Evolutionary conservation across 2,113 vertebrate species (phyloP), one percentile per base, ranked within the genome.

Genomic region (Hippolais icterina): DNA sequence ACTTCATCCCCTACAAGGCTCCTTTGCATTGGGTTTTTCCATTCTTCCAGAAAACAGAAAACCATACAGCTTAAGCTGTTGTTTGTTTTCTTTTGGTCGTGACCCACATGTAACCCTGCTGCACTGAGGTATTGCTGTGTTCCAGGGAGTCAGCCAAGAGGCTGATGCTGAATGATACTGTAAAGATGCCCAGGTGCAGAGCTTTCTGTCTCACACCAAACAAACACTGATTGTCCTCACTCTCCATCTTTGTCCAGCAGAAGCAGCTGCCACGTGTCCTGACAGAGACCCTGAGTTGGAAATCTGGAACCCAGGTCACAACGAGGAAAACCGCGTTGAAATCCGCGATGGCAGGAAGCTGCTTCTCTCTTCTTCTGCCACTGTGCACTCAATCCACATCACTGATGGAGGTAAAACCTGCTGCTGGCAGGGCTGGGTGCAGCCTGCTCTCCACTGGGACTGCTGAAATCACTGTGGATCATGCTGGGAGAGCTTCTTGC

Each of bases 321-420:
- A 97, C 3, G 68, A 97, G 81, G 94, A 98, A 42, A 98, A 98
- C 65, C 97, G 2, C 0, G 95, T 99, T 27, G 97, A 97, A 49
- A 99, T 99, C 29, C 93, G 97, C 29, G 95, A 71, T 0, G 98
- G 98, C 91, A 98, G 93, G 75, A 98, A 97, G 54, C 96, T 99
- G 24, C 98, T 99, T 46, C 98, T 99, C 28, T 97, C 98, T 7
- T 97, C 98, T 10, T 99, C 99, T 3, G 98, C 98, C 0, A 99
- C 99, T 0, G 98, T 99, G 49, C 98, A 99, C 93, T 99, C 99
- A 15, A 98, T 99, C 63, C 97, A 98, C 94, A 98, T 99, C 96
- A 97, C 97, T 17, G 94, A 97, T 0, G 98, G 99, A 98, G 99
- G 99, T 99, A 98, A 96, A 78, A 78, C 2, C 0, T 18, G 31